These are phyloP conservation scores for Camarhynchus parvulus DNA, from an alignment of 2,113 vertebrate species.

Conservation along the genomic window DNA sequence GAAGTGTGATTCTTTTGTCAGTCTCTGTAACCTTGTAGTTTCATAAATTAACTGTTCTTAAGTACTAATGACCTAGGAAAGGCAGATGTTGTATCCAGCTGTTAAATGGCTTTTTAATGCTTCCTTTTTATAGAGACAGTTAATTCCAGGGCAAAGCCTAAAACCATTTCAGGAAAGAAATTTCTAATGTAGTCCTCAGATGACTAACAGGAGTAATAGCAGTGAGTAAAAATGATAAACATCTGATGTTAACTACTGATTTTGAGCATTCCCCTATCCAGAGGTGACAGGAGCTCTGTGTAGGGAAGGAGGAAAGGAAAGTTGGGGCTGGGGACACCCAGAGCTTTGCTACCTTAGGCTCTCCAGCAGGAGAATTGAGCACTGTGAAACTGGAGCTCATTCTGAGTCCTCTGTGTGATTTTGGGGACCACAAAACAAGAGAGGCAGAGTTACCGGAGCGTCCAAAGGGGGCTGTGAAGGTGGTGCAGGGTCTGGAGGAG, in stretches of 20 bases:
- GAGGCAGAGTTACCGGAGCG: too few species aligned
- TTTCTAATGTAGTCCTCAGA: not conserved
- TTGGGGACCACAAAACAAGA: not conserved
- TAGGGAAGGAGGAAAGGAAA: not conserved
- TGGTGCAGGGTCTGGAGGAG: not conserved
- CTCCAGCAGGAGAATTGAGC: not conserved
- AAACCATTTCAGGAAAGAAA: not conserved
- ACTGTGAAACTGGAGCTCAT: fast-evolving
- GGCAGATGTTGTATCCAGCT: constrained; percentile 67
- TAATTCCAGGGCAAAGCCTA: constrained; percentile 28
- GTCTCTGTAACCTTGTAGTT: not conserved
- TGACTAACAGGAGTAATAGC: not conserved
- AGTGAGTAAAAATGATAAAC: not conserved
- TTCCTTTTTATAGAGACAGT: not conserved
- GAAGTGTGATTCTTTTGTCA: not conserved
- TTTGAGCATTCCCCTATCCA: not conserved
- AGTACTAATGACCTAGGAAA: constrained; percentile 53
- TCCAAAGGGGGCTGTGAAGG: not conserved
- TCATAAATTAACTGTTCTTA: constrained; percentile 55
- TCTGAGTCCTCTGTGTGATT: not conserved
- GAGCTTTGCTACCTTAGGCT: not conserved
- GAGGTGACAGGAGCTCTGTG: fast-evolving
- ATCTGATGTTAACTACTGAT: not conserved
- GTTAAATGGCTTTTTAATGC: constrained; percentile 57
- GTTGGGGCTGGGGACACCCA: not conserved